A percentile compares a stretch with the other conserved stretches of the same genome.
Conservation (phyloP, 2,888 invertebrate genomes). For the Vandiemenella viatica region DNA sequence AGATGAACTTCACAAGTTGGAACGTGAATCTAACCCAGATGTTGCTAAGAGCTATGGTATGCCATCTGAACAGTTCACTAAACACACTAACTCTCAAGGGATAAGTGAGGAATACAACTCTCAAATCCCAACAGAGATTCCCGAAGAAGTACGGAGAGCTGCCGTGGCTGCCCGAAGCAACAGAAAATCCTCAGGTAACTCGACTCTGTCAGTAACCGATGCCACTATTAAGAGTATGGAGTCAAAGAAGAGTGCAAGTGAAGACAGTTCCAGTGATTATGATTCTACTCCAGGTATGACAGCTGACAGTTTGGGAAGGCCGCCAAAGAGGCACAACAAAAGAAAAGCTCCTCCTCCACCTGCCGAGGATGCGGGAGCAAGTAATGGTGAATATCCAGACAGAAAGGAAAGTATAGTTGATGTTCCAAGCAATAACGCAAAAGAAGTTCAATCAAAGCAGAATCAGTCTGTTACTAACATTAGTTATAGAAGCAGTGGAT, state of each 20-base stretch:
- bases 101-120: no score
- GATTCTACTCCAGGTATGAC: slow-evolving; percentile 10
- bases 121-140: slow-evolving; percentile 49
- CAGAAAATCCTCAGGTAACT: slow-evolving; percentile 35
- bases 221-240: slow-evolving; percentile 11
- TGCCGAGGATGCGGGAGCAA: slow-evolving; percentile 14
- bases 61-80: background rate
- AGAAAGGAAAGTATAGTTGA: background rate
- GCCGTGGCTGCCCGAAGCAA: slow-evolving; percentile 53
- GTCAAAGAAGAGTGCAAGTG: slow-evolving; percentile 21
- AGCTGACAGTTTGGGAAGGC: slow-evolving; percentile 26
- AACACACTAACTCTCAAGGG: background rate
- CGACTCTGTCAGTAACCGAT: slow-evolving; percentile 17
- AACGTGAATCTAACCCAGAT: slow-evolving; percentile 12
- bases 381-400: background rate
- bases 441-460: background rate
- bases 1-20: slow-evolving; percentile 7
- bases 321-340: slow-evolving; percentile 42
- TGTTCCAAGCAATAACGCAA: background rate
- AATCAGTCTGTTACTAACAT: no score
- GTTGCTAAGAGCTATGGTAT: background rate
- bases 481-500: no score
- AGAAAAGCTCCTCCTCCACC: slow-evolving; percentile 60
- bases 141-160: slow-evolving; percentile 54
- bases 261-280: slow-evolving; percentile 20